phyloP scores from a whole-genome alignment of 2,888 invertebrate genomes.

The Lamellibrachia satsuma region DNA sequence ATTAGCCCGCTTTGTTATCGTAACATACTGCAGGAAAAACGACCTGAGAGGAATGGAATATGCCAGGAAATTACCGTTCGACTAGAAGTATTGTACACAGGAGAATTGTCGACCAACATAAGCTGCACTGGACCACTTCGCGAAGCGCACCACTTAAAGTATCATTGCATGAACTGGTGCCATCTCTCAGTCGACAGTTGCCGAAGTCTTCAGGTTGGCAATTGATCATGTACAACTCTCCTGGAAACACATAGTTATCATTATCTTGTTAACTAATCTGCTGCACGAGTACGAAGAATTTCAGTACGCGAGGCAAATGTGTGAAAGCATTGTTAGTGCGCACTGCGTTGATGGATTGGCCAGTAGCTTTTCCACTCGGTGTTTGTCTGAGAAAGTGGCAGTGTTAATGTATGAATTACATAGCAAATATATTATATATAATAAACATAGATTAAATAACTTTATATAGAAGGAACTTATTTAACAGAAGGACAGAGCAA shows the following conservation, averaged over 20 bases:
- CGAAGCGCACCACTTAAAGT: background rate
- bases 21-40: background rate
- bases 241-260: background rate
- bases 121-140: background rate
- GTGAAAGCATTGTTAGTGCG: background rate
- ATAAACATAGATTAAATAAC: background rate
- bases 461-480: background rate
- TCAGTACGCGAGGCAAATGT: background rate
- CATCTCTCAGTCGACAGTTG: background rate
- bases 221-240: background rate
- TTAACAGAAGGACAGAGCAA: background rate
- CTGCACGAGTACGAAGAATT: background rate
- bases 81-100: background rate
- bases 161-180: background rate
- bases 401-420: background rate
- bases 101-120: background rate
- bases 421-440: background rate
- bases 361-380: background rate
- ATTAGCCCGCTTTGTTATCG: background rate
- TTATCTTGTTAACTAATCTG: background rate
- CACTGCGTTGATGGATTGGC: background rate
- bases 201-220: background rate
- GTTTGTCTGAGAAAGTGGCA: background rate
- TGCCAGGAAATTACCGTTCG: background rate
- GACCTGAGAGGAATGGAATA: conserved; percentile 1